Evolutionary conservation across 2,797 vertebrate genomes (phyloP), one percentile per base, ranked within the genome.

Genomic region (Helarctos malayanus): DNA sequence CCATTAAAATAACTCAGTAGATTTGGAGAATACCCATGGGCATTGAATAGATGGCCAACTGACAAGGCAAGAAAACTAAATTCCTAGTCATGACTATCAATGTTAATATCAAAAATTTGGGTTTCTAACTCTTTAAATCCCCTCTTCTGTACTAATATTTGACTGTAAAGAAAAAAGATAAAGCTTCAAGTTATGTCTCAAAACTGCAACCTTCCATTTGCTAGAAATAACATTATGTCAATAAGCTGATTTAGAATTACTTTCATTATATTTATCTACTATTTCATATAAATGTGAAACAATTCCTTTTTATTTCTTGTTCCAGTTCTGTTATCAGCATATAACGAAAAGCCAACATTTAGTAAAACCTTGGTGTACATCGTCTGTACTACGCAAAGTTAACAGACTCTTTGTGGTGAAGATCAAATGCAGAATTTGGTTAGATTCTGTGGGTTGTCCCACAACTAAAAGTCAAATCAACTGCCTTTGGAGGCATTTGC

Each of bases 401-500:
- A 68, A 45, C 21, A 59, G 35, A 45, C 49, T 85, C 69, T 71
- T 52, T 75, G 54, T n/a, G 81, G 89, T n/a, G 29, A 89, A 65
- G 57, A 49, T 41, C 61, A n/a, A 32, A 80, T 23, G 49, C 9
- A 41, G 27, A 16, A 35, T 79, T 79, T 84, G 52, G 78, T 86
- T 75, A 82, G 52, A 93, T 54, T 78, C 57, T 87, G 63, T 65
- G 83, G 63, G 23, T 38, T 91, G 92, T 57, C 69, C 69, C 79
- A 41, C 65, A 93, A 73, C 41, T 96, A 29, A 88, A 68, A 57
- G 29, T 59, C 76, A 93, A 81, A 68, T 82, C 49, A 93, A 89
- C 49, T 13, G 49, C 35, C 32, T 47, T 86, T 89, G 29, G 41
- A 27, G 91, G 29, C 54, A 84, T 75, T 92, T 92, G 91, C 65